Conservation (phyloP, 2,113 vertebrate genomes). For the Pachycephala philippinensis region DNA sequence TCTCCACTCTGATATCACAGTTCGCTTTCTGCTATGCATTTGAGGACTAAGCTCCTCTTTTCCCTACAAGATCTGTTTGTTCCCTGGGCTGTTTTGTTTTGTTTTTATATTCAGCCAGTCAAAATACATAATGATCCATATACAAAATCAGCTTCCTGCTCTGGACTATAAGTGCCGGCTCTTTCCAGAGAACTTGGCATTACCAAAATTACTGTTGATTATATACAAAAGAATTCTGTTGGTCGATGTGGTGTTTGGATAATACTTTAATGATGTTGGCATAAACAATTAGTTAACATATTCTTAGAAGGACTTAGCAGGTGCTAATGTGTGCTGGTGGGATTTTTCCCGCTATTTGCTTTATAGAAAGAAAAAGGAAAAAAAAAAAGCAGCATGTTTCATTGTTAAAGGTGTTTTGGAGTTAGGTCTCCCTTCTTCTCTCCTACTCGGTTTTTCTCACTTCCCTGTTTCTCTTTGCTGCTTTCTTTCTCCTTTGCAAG, state of each 20-base stretch:
- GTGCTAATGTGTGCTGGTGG: not conserved
- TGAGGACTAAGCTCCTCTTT: not conserved
- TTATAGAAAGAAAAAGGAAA: not conserved
- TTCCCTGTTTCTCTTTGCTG: not conserved
- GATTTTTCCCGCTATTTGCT: not conserved
- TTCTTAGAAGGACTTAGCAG: not conserved
- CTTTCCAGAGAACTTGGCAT: conserved; percentile 8
- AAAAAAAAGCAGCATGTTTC: not conserved
- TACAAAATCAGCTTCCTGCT: not conserved
- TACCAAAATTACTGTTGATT: not conserved
- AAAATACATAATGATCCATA: not conserved
- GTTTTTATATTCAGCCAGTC: not conserved
- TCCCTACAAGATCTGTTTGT: not conserved
- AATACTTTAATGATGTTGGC: not conserved
- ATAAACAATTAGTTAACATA: conserved; percentile 22
- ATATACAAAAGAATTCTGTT: not conserved
- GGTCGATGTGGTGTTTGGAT: not conserved
- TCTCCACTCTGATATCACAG: not conserved
- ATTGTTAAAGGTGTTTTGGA: not conserved
- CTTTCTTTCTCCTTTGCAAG: not conserved
- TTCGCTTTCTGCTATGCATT: not conserved
- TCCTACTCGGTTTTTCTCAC: not conserved
- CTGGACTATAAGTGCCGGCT: not conserved
- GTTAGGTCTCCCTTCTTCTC: not conserved
- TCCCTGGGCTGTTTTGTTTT: not conserved